phyloP scores from a whole-genome alignment of 2,797 vertebrate genomes.

The Rhinatrema bivittatum region DNA sequence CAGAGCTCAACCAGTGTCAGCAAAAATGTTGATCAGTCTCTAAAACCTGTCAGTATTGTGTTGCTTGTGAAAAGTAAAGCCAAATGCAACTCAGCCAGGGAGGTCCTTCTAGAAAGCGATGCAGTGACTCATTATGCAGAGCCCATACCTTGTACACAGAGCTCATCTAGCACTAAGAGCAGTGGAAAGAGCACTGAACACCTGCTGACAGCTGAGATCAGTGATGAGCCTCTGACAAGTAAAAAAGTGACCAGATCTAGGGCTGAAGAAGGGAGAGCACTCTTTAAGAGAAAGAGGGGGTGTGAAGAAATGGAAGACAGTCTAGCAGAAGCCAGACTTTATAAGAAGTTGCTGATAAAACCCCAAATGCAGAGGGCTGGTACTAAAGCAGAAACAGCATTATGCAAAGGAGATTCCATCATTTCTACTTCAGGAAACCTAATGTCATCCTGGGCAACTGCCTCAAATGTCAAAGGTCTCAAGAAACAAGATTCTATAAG shows the following conservation, averaged over 20 bases:
- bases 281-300: conserved; percentile 1
- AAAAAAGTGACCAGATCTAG: no score
- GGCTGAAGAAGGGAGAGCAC: not conserved
- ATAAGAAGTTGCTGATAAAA: not conserved
- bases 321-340: not conserved
- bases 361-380: not conserved
- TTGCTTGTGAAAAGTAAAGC: not conserved
- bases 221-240: not conserved
- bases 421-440: accelerated
- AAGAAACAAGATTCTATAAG: no score
- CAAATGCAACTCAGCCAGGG: no score
- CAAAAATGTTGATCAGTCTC: not conserved
- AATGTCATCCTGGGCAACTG: not conserved
- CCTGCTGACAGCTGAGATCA: not conserved
- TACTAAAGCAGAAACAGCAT: not conserved
- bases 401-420: not conserved
- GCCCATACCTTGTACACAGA: conserved; percentile 12
- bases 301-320: not conserved
- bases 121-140: not conserved
- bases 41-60: not conserved
- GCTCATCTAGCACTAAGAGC: not conserved
- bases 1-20: no score
- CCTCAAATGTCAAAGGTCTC: accelerated
- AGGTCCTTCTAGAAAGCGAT: no score
- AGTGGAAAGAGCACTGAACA: conserved; percentile 1